phyloP scores from a whole-genome alignment of 1,140 invertebrate species.

The Dendroctonus valens region DNA sequence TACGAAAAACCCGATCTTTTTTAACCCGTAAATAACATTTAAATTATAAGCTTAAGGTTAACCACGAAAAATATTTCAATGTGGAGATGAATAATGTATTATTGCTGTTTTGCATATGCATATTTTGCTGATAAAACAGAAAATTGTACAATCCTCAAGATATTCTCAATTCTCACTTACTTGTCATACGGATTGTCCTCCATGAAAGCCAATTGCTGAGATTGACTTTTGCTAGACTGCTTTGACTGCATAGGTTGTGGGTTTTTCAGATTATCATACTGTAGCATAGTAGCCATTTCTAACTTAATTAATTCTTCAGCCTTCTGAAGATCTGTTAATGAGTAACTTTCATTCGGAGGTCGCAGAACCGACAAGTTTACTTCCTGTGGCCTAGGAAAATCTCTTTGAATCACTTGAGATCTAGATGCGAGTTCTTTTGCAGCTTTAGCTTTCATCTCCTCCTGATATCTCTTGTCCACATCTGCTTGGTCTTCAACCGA shows the following conservation, averaged over 20 bases:
- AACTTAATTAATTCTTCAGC: conserved; percentile 96
- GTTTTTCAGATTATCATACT: conserved; percentile 81
- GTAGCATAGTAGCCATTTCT: conserved; percentile 95
- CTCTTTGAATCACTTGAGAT: conserved; percentile 86
- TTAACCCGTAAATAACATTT: too few species aligned
- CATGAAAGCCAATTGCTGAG: conserved; percentile 75
- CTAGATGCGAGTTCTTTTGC: conserved; percentile 73
- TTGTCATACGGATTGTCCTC: conserved; percentile 83
- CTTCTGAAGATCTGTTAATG: conserved; percentile 86
- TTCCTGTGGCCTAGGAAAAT: conserved; percentile 84
- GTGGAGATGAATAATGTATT: background rate
- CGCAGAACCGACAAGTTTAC: conserved; percentile 81
- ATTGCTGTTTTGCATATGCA: too few species aligned
- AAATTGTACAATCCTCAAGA: background rate
- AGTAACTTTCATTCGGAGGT: conserved; percentile 67
- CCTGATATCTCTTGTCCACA: conserved; percentile 69
- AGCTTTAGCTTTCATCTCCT: conserved; percentile 56
- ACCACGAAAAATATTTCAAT: too few species aligned
- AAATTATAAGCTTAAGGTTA: too few species aligned
- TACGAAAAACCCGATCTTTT: background rate
- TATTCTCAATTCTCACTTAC: conserved; percentile 40
- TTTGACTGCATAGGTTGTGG: conserved; percentile 53
- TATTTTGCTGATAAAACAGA: too few species aligned
- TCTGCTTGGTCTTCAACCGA: conserved; percentile 85
- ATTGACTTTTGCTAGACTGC: conserved; percentile 56